Evolutionary conservation across 1,140 invertebrate genomes (phyloP).

Genomic region (Drosophila prosaltans): DNA sequence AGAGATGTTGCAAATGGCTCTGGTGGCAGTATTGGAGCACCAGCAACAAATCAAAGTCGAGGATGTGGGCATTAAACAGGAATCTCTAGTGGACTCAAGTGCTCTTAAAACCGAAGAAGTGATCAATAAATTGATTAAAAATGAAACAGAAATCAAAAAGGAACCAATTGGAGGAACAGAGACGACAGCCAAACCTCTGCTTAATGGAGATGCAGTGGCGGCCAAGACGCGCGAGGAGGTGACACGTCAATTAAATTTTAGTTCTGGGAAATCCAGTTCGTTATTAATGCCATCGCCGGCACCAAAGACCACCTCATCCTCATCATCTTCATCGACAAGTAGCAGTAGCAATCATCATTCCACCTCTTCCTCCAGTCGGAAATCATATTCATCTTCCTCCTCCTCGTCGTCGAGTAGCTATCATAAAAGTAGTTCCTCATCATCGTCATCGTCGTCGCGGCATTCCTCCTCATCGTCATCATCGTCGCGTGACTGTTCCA

Average conservation of each 20-base stretch:
- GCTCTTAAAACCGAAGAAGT: constrained; percentile 13
- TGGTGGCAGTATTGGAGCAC: constrained; percentile 36
- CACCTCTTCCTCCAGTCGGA: constrained; percentile 54
- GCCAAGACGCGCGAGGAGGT: constrained; percentile 74
- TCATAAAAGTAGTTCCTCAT: constrained; percentile 61
- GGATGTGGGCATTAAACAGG: constrained; percentile 41
- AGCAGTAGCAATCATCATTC: constrained; percentile 58
- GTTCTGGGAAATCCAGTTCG: constrained; percentile 32
- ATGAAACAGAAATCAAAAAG: constrained; percentile 64
- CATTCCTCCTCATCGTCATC: constrained; percentile 63
- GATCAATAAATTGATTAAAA: constrained; percentile 47
- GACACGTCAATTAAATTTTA: constrained; percentile 70
- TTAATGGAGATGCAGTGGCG: constrained; percentile 47
- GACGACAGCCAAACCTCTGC: constrained; percentile 31
- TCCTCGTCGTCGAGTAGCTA: constrained; percentile 61
- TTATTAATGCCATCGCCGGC: constrained; percentile 75
- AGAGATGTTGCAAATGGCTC: constrained; percentile 36
- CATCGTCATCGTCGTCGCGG: constrained; percentile 60
- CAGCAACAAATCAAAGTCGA: constrained; percentile 52
- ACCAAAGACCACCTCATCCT: constrained; percentile 45
- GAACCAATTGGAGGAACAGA: constrained; percentile 37
- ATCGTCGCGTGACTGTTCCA: constrained; percentile 84
- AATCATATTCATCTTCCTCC: constrained; percentile 55
- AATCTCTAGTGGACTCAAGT: constrained; percentile 15
- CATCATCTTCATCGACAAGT: constrained; percentile 32